Evolutionary conservation across 2,113 vertebrate genomes (phyloP).

Genomic region (Melozone crissalis): DNA sequence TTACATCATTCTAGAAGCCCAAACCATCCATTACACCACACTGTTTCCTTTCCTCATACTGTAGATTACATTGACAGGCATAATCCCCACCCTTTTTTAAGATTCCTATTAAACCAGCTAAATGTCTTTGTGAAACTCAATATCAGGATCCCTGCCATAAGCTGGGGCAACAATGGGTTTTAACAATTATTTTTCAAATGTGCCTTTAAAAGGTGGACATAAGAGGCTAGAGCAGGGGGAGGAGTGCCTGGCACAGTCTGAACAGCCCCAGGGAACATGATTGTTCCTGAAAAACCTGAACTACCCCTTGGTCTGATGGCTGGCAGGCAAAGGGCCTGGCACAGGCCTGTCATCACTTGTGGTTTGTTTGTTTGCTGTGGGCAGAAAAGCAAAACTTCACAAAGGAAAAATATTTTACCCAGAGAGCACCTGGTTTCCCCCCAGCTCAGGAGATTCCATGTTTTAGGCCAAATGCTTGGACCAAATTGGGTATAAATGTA

Average conservation of each 20-base stretch:
- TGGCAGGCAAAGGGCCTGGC: neutral
- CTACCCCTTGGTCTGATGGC: neutral
- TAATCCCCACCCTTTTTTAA: slow-evolving; percentile 34
- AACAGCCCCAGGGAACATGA: neutral
- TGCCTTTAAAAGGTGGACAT: neutral
- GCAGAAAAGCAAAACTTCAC: neutral
- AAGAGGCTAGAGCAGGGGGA: neutral
- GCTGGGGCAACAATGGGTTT: rapidly evolving
- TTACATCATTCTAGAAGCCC: neutral
- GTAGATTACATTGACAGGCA: neutral
- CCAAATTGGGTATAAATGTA: neutral
- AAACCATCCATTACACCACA: neutral
- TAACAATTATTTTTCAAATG: neutral
- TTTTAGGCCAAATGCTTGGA: neutral
- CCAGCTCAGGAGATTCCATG: neutral
- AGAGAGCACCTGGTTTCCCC: neutral
- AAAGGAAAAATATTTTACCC: neutral
- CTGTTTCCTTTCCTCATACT: neutral
- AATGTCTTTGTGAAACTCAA: neutral
- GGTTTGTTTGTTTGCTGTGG: neutral
- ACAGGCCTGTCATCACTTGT: neutral
- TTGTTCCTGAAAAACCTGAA: neutral
- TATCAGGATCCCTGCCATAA: neutral
- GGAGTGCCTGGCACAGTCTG: neutral
- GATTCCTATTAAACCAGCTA: neutral